Evolutionary conservation across 2,888 invertebrate genomes (phyloP), one percentile per base, ranked within the genome.

Genomic region (Apantesis nais): DNA sequence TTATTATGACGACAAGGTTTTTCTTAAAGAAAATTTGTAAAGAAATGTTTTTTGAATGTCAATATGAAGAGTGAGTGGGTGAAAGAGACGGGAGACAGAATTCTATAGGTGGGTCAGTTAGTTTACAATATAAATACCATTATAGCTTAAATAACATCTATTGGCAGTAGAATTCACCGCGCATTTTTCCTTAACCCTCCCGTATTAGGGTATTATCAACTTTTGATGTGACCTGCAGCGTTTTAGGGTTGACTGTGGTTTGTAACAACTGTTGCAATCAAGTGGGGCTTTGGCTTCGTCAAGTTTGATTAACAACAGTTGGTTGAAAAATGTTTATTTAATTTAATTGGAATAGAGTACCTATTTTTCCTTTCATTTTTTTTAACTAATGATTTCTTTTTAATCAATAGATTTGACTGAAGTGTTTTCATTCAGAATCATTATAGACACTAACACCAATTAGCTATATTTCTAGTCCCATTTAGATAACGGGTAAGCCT

Each of bases 161-260:
- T 63, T 70, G 67, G 68, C 74, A 70, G 68, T 66, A 39, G 58
- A 39, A 64, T 48, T 69, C 34, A 16, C 11, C 12, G 8, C 58
- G 31, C 41, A 39, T 77, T 68, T 76, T 73, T 70, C 71, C 74
- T 74, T 74, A 74, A 81, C 80, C 83, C 82, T 84, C 85, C 78
- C 74, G 29, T 70, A 73, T 79, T 76, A 78, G 71, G 66, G 79
- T 80, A 80, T 83, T 83, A 86, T 86, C 76, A 86, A 85, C 82
- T 85, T 84, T 78, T 83, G 77, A 79, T 83, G 78, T 83, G 81
- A 80, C 88, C 87, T 80, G 74, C 82, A 74, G 85, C 84, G 79
- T 70, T 79, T 74, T 78, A 77, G 85, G 83, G 85, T 82, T 82
- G 82, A 63, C 61, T 76, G 79, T 67, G 78, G 81, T 82, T 78